Percentiles rank a stretch among this genome's conserved stretches.
phyloP scores from a whole-genome alignment of 1,140 invertebrate genomes.

The Panulirus ornatus region DNA sequence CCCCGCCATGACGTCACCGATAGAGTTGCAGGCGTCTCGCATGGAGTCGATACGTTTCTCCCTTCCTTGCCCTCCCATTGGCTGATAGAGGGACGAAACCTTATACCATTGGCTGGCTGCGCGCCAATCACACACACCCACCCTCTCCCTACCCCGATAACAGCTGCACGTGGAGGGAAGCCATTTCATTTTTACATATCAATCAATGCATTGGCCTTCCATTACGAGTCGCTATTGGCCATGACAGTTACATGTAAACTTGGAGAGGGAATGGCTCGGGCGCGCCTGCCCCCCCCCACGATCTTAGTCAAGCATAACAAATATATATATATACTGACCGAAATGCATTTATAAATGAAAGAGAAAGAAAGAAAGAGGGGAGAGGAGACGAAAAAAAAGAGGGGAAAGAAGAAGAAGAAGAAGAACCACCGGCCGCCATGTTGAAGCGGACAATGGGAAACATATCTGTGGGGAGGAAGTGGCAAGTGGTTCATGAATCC shows the following conservation, averaged over 20 bases:
- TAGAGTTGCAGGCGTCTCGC: neutral
- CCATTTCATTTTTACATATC: constrained; percentile 60
- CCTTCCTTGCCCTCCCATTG: neutral
- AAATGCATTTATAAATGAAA: too few species aligned
- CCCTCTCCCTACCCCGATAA: too few species aligned
- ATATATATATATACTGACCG: constrained; percentile 30
- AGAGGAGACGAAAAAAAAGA: too few species aligned
- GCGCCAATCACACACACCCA: neutral
- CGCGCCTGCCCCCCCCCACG: too few species aligned
- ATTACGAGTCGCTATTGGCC: constrained; percentile 47
- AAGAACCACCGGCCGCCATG: too few species aligned
- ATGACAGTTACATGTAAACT: constrained; percentile 57
- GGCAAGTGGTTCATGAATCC: neutral
- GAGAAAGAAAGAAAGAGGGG: too few species aligned
- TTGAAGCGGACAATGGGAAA: neutral
- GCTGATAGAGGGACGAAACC: neutral
- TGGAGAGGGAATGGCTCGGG: constrained; percentile 8
- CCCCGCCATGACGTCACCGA: constrained; percentile 22
- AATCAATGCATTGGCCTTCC: constrained; percentile 56
- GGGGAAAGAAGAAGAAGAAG: too few species aligned
- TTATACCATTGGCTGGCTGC: neutral
- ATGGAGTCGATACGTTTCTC: neutral
- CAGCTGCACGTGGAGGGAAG: constrained; percentile 43
- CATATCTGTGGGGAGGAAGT: neutral
- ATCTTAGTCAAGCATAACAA: constrained; percentile 43